Percentiles rank a stretch among this genome's conserved stretches.
Evolutionary conservation across 2,797 vertebrate genomes (phyloP).

Genomic region (Rachycentron canadum): DNA sequence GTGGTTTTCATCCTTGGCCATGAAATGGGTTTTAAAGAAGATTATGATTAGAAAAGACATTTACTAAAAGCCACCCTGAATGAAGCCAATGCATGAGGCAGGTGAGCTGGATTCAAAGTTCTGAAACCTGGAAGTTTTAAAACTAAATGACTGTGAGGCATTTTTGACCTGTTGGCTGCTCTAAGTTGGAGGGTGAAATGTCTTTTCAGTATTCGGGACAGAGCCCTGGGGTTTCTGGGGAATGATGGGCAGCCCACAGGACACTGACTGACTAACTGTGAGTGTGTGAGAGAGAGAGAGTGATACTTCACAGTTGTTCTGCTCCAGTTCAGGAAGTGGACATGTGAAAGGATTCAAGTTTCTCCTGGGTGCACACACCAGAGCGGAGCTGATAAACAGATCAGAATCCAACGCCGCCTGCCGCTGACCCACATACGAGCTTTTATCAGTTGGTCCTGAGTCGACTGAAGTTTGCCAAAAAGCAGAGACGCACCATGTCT

Average conservation of each 20-base stretch:
- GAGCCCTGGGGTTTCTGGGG: slow-evolving; percentile 35
- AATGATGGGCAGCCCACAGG: slow-evolving; percentile 18
- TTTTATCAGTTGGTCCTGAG: slow-evolving; percentile 23
- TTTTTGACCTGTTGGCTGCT: slow-evolving; percentile 8
- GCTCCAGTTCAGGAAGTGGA: slow-evolving; percentile 65
- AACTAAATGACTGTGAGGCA: not conserved
- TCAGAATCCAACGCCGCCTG: slow-evolving; percentile 42
- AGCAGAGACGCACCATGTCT: not conserved
- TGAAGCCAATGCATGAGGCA: too few species aligned
- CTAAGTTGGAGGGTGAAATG: slow-evolving; percentile 15
- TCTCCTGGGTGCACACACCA: slow-evolving; percentile 25
- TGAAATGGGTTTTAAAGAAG: not conserved
- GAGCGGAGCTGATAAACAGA: slow-evolving; percentile 12
- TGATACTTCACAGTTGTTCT: slow-evolving; percentile 50
- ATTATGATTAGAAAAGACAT: not conserved
- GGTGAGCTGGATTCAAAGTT: not conserved
- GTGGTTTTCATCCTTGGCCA: not conserved
- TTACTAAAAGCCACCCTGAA: not conserved
- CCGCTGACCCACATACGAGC: slow-evolving; percentile 60
- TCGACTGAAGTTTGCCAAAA: slow-evolving; percentile 22
- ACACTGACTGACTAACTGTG: not conserved
- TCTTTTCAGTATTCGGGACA: slow-evolving; percentile 49
- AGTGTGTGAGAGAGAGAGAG: not conserved
- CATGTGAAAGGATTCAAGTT: slow-evolving; percentile 37
- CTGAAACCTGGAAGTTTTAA: not conserved